Evolutionary conservation across 2,888 invertebrate genomes (phyloP), one percentile per base, ranked within the genome.

Genomic region (Boloria selene): DNA sequence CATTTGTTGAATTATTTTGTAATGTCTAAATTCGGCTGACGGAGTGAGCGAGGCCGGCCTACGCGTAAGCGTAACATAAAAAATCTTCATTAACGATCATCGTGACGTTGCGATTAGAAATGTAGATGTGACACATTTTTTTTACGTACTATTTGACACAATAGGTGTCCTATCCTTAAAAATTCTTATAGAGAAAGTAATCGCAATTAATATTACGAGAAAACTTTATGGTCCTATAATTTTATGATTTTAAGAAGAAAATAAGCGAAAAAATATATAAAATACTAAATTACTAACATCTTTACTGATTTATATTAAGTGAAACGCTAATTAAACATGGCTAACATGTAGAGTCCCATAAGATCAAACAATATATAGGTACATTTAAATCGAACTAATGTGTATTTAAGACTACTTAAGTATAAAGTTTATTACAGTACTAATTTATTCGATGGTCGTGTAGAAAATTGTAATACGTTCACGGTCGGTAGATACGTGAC

Each of bases 31-130:
- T 83, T 83, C 74, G 77, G 79, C 76, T 79, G 79, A 77, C 75
- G 77, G 73, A 73, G 71, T 73, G 70, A 74, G 74, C 85, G 86
- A 87, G 88, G 87, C 75, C 75, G 74, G 79, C 78, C 82, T 78
- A 82, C 31, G 53, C 49, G 47, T 59, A 50, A 47, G 38, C 59
- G 77, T 78, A 82, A 78, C 77, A 79, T 79, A 85, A 86, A 81
- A 81, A 84, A 85, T 81, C 82, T 86, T 87, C 85, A 86, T 88
- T 87, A 88, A 84, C 82, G 80, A 84, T 75, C 76, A 72, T 69
- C 72, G 81, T 86, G 85, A 87, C 86, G 86, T 79, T 74, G 68
- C 49, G 70, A 17, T 50, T 31, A 13, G 17, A 7, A 4, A 18
- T 17, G 51, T 44, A 64, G 50, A 58, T 51, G 45, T n/a, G 56